Base-by-base conservation (phyloP, 2,888 invertebrate genomes). In the Napeogenes inachia region DNA sequence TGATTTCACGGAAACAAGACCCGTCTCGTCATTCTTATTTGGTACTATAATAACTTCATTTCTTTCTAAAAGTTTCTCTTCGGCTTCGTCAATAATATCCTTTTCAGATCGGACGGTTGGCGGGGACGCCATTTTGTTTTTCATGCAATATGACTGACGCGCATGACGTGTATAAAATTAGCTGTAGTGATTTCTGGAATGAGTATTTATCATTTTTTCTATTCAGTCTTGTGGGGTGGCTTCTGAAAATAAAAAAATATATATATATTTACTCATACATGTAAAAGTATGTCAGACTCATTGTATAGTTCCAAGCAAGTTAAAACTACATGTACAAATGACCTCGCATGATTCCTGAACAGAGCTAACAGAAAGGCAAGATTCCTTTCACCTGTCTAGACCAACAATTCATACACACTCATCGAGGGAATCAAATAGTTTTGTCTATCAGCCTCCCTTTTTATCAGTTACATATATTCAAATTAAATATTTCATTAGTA, bases 51-150 rank as follows among this genome's bases (percentile, higher is more conserved):
- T 13, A 57, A 79, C 78, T 64, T 75, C 74, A 42, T 80, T 81
- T 2, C 67, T 73, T 0, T 80, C 80, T 54, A 89, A 64, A 2
- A 89, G 73, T 65, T 84, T 86, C 74, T 87, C 85, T 5, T 81
- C 81, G 0, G 85, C 88, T 38, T 82, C 89, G 12, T 88, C 89
- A 0, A 71, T 66, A 13, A 68, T 72, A 55, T 78, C 79, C 59
- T 73, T 72, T 67, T 78, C 84, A 53, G 81, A 82, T 21, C 75
- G 65, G 74, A 72, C 61, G 72, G 79, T 68, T 8, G 81, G 78
- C 61, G 80, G 76, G 61, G 83, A 77, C 84, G 87, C 87, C 71
- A 85, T 85, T 72, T 70, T 67, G 70, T 71, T 64, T 64, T 66
- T 68, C 64, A 70, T 45, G 69, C 77, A 75, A 78, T 73, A 82